Base-by-base conservation (phyloP, 1,140 invertebrate genomes). In the Drosophila bocki region DNA sequence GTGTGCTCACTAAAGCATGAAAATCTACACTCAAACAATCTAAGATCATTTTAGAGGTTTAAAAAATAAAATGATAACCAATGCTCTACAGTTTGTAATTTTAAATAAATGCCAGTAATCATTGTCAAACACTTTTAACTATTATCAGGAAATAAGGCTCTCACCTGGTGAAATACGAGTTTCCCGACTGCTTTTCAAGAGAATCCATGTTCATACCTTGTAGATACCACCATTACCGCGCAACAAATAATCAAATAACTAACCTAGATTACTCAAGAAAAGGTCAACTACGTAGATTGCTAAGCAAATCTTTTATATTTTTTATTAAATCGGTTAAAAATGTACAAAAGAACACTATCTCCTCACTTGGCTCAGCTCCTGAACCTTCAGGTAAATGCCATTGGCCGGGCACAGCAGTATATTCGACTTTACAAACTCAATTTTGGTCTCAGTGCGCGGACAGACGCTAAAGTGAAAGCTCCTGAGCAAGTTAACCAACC, bases 351-450 rank as follows among this genome's bases (percentile, higher is more conserved):
- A 54, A 35, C 17, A n/a, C 39, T 35, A 70, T 29, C 35, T 53
- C 41, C 44, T 33, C 9, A 47, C 19, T 12, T 60, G 45, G 19
- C 45, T 35, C 2, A 80, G 41, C 32, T 85, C 63, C 26, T 85
- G 62, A 13, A 91, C 69, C 37, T 75, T 92, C 7, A 94, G 37
- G 78, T 92, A 94, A 8, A 93, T 85, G 1, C 93, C 93, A 35
- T 87, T 84, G 7, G 91, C 68, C 0, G 93, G 93, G 32, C 91
- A 63, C 19, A 94, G 69, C 54, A 94, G 72, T 19, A 93, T 91
- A n/a, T 93, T 93, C 19, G 84, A 87, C 7, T 88, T 93, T 32
- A 91, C 81, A 90, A 94, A 93, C 51, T 93, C 85, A 7, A 94
- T 67, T 41, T 93, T 93, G n/a, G 92, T 33, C 37, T 71, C 78